Percentiles rank a stretch among this genome's conserved stretches.
Conservation (phyloP, 2,797 vertebrate species). For the Cephalopachus bancanus region DNA sequence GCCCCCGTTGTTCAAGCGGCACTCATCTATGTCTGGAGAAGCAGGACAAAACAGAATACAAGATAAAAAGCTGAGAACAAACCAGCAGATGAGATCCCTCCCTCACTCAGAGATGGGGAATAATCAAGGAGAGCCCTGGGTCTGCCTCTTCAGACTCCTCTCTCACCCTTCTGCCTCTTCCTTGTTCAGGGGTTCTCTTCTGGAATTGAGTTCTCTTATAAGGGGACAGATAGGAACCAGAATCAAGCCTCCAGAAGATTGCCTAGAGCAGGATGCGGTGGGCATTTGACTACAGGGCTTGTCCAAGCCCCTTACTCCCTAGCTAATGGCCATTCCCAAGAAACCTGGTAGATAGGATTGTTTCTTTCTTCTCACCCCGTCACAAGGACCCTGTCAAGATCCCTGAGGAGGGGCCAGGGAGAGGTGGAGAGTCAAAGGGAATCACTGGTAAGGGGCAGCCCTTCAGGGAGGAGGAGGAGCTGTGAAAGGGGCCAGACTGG, state of each 20-base stretch:
- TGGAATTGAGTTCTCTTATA: neutral
- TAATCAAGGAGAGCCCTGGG: neutral
- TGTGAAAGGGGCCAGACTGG: constrained; percentile 47
- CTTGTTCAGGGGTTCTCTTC: neutral
- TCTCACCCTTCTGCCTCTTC: neutral
- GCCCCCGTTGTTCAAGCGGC: constrained; percentile 96
- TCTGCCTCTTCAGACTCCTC: neutral
- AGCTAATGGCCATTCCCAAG: neutral
- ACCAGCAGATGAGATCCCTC: neutral
- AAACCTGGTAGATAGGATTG: neutral
- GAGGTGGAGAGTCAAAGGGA: constrained; percentile 29
- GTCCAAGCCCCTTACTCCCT: neutral
- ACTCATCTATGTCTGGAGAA: constrained; percentile 96
- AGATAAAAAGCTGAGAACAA: neutral
- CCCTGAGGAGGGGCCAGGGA: neutral
- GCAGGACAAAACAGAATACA: neutral
- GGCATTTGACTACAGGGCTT: neutral
- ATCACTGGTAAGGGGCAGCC: constrained; percentile 6
- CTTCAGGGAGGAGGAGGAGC: constrained; percentile 43
- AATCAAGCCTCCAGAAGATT: neutral
- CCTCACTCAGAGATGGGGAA: neutral
- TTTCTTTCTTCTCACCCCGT: neutral
- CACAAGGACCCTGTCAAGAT: neutral
- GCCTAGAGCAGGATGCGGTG: neutral
- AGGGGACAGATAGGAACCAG: neutral